These are phyloP conservation scores for Acridotheres tristis DNA, from an alignment of 2,797 vertebrate species.

Conservation along the genomic window DNA sequence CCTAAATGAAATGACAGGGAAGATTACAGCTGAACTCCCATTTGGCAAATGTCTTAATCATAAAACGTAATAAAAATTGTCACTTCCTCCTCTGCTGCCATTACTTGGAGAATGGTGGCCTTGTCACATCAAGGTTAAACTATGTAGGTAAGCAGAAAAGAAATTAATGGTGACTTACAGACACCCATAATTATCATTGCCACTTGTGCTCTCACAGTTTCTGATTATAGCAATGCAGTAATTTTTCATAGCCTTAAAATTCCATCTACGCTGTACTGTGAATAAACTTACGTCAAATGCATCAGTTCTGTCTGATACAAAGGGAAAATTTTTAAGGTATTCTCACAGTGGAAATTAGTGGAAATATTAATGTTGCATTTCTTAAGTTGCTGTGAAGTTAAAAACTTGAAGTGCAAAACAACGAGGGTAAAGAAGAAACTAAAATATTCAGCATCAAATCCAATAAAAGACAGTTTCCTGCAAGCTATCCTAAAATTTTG, in stretches of 20 bases:
- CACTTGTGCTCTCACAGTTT: background rate
- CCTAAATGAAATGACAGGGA: background rate
- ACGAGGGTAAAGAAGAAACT: background rate
- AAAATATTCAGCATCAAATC: background rate
- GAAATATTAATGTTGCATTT: background rate
- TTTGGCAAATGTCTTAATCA: background rate
- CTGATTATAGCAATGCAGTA: background rate
- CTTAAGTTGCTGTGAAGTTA: background rate
- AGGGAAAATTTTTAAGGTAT: background rate
- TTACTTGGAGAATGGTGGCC: background rate
- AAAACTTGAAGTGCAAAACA: background rate
- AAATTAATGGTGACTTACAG: conserved; percentile 6
- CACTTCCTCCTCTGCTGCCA: background rate
- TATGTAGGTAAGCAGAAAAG: background rate
- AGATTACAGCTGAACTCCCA: background rate
- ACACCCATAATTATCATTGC: background rate
- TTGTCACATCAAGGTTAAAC: conserved; percentile 24
- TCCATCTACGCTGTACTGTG: background rate
- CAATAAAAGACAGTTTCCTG: background rate
- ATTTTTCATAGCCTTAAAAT: background rate
- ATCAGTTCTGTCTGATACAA: background rate
- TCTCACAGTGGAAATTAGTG: background rate
- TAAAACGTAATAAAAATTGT: background rate
- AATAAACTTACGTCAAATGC: background rate
- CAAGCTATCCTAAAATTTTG: background rate